Conservation (phyloP, 2,888 invertebrate species). For the Zele albiditarsus region DNA sequence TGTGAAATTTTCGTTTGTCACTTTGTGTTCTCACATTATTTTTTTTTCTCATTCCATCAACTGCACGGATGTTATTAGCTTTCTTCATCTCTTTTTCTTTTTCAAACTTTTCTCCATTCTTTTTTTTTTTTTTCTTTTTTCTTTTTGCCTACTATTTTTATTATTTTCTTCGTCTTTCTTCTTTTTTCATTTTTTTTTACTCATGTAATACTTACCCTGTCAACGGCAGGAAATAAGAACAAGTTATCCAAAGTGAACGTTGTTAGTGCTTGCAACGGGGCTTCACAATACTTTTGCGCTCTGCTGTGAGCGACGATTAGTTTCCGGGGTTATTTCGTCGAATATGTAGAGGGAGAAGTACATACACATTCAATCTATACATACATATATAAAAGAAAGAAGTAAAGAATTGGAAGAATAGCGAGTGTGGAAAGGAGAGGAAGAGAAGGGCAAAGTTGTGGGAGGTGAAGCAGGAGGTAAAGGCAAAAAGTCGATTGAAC, state of each 20-base stretch:
- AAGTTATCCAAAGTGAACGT: slow-evolving; percentile 58
- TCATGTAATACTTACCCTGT: slow-evolving; percentile 69
- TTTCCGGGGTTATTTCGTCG: slow-evolving; percentile 46
- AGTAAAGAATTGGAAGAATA: slow-evolving; percentile 41
- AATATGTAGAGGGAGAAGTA: background rate
- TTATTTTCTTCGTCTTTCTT: background rate
- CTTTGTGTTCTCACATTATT: slow-evolving; percentile 18
- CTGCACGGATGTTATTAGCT: slow-evolving; percentile 68
- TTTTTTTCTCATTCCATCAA: slow-evolving; percentile 29
- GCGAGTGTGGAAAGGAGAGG: background rate
- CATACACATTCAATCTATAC: background rate
- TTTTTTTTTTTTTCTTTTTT: background rate
- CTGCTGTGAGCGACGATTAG: slow-evolving; percentile 43
- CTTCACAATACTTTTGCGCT: slow-evolving; percentile 26
- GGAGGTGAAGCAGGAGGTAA: slow-evolving; percentile 44
- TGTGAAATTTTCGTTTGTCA: background rate
- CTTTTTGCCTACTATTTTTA: background rate
- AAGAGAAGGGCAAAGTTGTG: slow-evolving; percentile 26
- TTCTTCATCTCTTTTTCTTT: slow-evolving; percentile 57
- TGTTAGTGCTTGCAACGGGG: slow-evolving; percentile 48
- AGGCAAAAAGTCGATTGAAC: slow-evolving; percentile 69
- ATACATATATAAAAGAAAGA: slow-evolving; percentile 42
- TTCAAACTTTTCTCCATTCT: slow-evolving; percentile 16
- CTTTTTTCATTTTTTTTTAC: background rate
- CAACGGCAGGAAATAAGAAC: slow-evolving; percentile 69